phyloP scores from a whole-genome alignment of 2,797 vertebrate species.

The Sebastes diploproa region DNA sequence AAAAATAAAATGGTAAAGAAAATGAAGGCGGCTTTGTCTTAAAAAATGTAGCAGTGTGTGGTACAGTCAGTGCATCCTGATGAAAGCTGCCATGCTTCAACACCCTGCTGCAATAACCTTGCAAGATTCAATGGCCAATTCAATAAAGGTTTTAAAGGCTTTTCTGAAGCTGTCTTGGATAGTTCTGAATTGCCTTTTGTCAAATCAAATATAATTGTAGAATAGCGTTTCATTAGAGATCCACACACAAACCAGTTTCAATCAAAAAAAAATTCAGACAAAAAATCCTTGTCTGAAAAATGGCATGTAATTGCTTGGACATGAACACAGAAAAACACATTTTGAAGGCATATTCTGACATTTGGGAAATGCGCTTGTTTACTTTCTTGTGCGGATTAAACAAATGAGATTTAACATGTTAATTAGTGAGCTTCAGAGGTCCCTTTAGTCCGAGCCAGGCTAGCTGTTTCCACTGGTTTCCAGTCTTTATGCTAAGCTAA shows the following conservation, averaged over 20 bases:
- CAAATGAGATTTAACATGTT: not conserved
- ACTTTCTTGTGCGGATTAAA: not conserved
- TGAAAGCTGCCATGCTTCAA: conserved; percentile 10
- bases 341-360: not conserved
- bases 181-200: not conserved
- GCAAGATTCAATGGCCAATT: not conserved
- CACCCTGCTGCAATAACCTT: conserved; percentile 20
- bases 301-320: not conserved
- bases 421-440: not conserved
- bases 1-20: conserved; percentile 1
- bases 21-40: conserved; percentile 12
- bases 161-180: not conserved
- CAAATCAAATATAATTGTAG: not conserved
- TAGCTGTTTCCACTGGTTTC: not conserved
- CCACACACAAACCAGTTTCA: not conserved
- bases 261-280: not conserved
- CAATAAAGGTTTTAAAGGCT: conserved; percentile 15
- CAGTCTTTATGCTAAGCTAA: not conserved
- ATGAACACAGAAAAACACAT: not conserved
- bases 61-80: not conserved
- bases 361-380: not conserved
- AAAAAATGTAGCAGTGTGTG: not conserved
- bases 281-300: not conserved
- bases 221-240: not conserved
- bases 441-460: not conserved